These are phyloP conservation scores for Drosophila greeni DNA, from an alignment of 2,888 invertebrate species.

Conservation along the genomic window DNA sequence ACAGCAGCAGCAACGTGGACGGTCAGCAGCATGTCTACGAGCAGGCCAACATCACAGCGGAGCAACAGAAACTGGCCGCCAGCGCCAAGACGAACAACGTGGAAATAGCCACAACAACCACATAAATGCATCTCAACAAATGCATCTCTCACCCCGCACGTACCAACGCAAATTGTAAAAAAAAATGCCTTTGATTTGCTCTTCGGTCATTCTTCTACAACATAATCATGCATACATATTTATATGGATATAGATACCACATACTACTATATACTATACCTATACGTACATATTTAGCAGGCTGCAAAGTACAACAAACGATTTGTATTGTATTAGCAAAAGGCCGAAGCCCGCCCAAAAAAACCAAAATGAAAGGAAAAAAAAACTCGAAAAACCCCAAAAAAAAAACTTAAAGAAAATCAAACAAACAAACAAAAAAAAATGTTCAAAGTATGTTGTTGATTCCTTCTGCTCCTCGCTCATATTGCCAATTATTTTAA, in stretches of 20 bases:
- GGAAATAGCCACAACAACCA: conserved; percentile 64
- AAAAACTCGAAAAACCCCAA: conserved; percentile 25
- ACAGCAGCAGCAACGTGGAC: conserved; percentile 48
- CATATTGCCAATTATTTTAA: conserved; percentile 74
- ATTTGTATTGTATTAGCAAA: conserved; percentile 69
- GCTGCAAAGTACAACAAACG: conserved; percentile 64
- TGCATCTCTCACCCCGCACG: conserved; percentile 22
- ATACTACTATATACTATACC: conserved; percentile 36
- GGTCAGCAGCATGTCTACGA: conserved; percentile 21
- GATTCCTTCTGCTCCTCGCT: conserved; percentile 70
- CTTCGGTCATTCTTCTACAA: conserved; percentile 56
- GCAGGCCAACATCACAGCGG: conserved; percentile 41
- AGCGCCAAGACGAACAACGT: conserved; percentile 47
- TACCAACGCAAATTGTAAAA: conserved; percentile 27
- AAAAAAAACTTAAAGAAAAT: conserved; percentile 23
- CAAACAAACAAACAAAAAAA: conserved; percentile 20
- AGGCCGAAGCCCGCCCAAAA: conserved; percentile 67
- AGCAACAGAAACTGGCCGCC: conserved; percentile 45
- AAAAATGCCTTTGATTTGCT: conserved; percentile 65
- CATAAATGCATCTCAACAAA: conserved; percentile 25
- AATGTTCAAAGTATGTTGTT: conserved; percentile 53
- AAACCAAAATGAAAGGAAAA: conserved; percentile 31
- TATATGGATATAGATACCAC: conserved; percentile 56
- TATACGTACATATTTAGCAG: conserved; percentile 50
- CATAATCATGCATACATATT: conserved; percentile 60